Evolutionary conservation across 2,888 invertebrate genomes (phyloP).

Genomic region (Monochamus alternatus): DNA sequence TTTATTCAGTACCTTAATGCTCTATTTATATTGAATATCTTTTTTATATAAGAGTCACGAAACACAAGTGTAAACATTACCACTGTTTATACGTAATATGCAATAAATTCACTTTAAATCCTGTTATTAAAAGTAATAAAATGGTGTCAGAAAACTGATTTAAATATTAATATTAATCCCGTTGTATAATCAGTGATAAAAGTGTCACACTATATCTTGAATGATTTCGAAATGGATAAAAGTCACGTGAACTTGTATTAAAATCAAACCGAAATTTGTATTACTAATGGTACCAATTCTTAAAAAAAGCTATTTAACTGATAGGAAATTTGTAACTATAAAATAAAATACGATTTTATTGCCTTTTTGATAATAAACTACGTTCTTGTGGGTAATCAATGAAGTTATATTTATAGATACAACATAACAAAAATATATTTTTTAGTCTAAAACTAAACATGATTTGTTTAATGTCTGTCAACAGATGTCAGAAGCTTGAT

Average conservation of each 20-base stretch:
- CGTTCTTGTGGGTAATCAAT: neutral
- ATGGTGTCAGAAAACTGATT: neutral
- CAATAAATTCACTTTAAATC: neutral
- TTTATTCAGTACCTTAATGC: too few species aligned
- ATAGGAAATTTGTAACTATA: neutral
- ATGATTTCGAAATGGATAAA: neutral
- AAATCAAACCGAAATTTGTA: neutral
- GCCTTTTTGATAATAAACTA: neutral
- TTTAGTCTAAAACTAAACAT: too few species aligned
- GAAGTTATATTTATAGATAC: neutral
- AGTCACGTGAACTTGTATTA: neutral
- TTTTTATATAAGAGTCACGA: too few species aligned
- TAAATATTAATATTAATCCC: conserved; percentile 1
- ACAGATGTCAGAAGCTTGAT: too few species aligned
- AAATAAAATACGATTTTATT: neutral
- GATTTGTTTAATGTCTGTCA: too few species aligned
- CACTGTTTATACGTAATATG: neutral
- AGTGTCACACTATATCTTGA: neutral
- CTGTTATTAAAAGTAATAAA: conserved; percentile 3
- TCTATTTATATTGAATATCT: too few species aligned
- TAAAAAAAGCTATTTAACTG: too few species aligned
- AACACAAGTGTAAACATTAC: too few species aligned
- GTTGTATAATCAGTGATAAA: neutral
- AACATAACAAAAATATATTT: too few species aligned
- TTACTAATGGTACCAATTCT: neutral